Conservation (phyloP, 2,797 vertebrate species). For the Gila robusta region DNA sequence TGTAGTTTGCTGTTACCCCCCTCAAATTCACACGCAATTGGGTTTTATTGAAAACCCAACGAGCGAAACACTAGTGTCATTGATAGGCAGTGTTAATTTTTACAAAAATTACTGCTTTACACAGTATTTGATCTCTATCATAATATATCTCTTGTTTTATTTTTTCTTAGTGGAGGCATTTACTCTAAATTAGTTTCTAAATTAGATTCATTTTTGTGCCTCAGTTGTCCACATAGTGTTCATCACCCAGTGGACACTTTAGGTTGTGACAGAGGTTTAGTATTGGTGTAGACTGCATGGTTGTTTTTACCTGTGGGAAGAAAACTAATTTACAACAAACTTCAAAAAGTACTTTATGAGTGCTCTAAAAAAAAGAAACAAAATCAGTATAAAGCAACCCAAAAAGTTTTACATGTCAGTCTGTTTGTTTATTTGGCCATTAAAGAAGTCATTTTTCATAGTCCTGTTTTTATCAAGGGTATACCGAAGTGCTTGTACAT, state of each 20-base stretch:
- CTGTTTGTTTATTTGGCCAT: conserved; percentile 22
- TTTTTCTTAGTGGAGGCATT: background rate
- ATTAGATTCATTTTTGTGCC: background rate
- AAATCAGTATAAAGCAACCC: background rate
- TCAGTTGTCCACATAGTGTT: background rate
- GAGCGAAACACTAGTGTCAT: background rate
- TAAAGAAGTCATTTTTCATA: conserved; percentile 19
- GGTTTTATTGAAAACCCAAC: background rate
- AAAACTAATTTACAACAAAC: background rate
- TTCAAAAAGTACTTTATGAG: background rate
- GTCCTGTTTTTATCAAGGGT: conserved; percentile 19
- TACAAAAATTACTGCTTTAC: background rate
- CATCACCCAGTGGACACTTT: background rate
- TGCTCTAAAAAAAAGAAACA: background rate
- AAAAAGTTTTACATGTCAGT: background rate
- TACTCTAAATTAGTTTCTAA: background rate
- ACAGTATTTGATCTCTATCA: background rate
- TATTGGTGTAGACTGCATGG: background rate
- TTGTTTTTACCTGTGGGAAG: background rate
- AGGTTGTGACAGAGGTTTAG: background rate
- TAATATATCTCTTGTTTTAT: background rate
- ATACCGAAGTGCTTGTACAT: background rate
- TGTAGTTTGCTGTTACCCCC: background rate
- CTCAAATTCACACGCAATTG: background rate
- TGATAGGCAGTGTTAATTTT: background rate